A percentile compares a stretch with the other conserved stretches of the same genome.
These are phyloP conservation scores for Sceloporus undulatus DNA, from an alignment of 2,113 vertebrate genomes.

Conservation along the genomic window DNA sequence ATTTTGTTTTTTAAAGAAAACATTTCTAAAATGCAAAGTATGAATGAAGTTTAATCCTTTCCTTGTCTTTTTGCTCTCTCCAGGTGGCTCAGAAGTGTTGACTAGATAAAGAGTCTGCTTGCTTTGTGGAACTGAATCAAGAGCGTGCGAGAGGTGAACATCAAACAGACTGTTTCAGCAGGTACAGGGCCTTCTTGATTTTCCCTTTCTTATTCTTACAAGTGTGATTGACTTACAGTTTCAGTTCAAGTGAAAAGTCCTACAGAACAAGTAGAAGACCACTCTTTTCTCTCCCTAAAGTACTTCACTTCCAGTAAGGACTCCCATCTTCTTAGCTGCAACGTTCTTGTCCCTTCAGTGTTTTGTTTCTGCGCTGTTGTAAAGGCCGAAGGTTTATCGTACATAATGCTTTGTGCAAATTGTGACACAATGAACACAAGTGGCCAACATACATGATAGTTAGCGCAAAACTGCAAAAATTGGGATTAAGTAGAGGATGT, in stretches of 20 bases:
- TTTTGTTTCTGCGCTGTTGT: background rate
- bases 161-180: slow-evolving; percentile 24
- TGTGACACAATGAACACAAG: no score
- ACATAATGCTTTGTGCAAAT: background rate
- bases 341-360: no score
- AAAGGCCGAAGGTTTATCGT: background rate
- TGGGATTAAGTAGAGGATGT: no score
- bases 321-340: no score
- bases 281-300: background rate
- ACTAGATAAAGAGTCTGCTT: slow-evolving; percentile 3
- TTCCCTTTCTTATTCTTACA: background rate
- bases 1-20: background rate
- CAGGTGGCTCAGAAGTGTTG: slow-evolving; percentile 26
- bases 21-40: background rate
- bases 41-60: slow-evolving; percentile 8
- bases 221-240: background rate
- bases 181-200: slow-evolving; percentile 26
- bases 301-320: no score
- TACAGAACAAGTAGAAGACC: background rate
- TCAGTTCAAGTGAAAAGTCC: background rate
- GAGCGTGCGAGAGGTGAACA: background rate
- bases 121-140: slow-evolving; percentile 4
- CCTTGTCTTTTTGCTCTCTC: slow-evolving; percentile 4
- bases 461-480: background rate
- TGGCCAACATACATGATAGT: background rate